Evolutionary conservation across 2,797 vertebrate genomes (phyloP).

Genomic region (Scyliorhinus canicula): DNA sequence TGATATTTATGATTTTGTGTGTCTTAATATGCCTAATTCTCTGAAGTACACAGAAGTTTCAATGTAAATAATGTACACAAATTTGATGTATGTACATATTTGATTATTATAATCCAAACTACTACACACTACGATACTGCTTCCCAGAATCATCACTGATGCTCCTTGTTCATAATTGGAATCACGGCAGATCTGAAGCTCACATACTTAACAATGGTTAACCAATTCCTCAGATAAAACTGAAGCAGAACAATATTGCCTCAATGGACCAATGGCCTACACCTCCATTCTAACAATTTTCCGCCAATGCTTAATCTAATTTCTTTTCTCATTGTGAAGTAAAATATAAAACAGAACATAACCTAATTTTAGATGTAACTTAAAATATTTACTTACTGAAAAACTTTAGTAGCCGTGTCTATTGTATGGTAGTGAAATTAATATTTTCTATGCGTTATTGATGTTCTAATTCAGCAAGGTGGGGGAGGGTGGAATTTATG

Average conservation of each 20-base stretch:
- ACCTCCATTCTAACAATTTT: neutral
- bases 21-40: constrained; percentile 5
- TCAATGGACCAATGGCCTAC: neutral
- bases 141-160: neutral
- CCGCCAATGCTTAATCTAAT: neutral
- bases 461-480: neutral
- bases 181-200: neutral
- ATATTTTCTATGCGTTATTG: neutral
- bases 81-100: neutral
- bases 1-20: neutral
- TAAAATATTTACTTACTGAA: neutral
- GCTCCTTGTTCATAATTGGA: neutral
- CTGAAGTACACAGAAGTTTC: neutral
- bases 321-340: neutral
- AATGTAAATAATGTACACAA: neutral
- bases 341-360: neutral
- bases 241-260: neutral
- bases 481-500: neutral
- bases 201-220: neutral
- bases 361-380: neutral
- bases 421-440: neutral
- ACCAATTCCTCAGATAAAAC: neutral
- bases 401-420: neutral
- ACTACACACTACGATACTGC: neutral
- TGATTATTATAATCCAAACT: neutral